Percentiles rank a stretch among this genome's conserved stretches.
Conservation (phyloP, 2,888 invertebrate species). For the Schizaphis graminum region DNA sequence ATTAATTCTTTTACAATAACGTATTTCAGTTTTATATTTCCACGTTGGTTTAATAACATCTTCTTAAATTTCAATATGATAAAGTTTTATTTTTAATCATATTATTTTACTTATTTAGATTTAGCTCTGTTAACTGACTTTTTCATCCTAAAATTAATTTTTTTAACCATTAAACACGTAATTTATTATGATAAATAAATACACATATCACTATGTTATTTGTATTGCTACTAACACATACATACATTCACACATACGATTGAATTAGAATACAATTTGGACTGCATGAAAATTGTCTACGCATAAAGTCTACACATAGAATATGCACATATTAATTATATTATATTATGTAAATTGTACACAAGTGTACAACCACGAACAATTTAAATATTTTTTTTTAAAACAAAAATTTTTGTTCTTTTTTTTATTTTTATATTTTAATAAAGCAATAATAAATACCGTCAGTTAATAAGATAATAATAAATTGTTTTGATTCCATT, state of each 20-base stretch:
- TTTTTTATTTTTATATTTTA: not conserved
- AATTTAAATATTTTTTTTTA: not conserved
- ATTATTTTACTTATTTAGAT: not conserved
- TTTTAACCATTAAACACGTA: not conserved
- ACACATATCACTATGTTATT: not conserved
- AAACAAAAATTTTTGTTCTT: not conserved
- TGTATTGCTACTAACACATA: not conserved
- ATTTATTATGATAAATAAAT: not conserved
- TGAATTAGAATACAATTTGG: not conserved
- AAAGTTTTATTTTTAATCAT: not conserved
- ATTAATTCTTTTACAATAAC: not conserved
- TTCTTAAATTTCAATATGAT: not conserved
- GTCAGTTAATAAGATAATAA: not conserved
- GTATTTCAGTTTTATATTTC: not conserved
- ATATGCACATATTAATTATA: constrained; percentile 1
- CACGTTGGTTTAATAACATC: too few species aligned
- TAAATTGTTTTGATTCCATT: not conserved
- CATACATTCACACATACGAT: not conserved
- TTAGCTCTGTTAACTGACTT: not conserved
- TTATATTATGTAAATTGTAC: not conserved
- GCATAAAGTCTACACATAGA: not conserved
- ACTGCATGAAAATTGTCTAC: not conserved
- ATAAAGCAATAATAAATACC: not conserved
- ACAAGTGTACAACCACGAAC: not conserved
- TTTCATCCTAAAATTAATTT: not conserved